Evolutionary conservation across 2,797 vertebrate genomes (phyloP), one percentile per base, ranked within the genome.

Genomic region (Pitangus sulphuratus): DNA sequence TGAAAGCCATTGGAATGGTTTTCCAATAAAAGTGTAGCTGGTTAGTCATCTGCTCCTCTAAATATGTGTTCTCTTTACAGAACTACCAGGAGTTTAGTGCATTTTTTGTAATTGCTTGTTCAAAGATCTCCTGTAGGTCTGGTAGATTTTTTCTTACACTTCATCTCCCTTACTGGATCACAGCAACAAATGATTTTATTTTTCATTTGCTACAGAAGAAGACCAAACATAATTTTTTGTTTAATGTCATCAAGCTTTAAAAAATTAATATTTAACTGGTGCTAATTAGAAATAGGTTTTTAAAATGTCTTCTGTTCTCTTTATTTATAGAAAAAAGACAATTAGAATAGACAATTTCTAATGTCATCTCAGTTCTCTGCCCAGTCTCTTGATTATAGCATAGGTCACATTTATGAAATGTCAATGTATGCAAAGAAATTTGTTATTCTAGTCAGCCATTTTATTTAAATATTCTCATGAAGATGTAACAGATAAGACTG

Each of bases 401-500:
- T 68, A 93, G 86, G 88, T 95, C 84, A 87, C 60, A 89, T 82
- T 87, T 90, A 68, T 87, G 45, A 95, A 96, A 96, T 94, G 90
- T 87, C 93, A 96, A 26, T 92, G 71, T 92, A 80, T 96, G 87
- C 92, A 68, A 40, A 90, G 21, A 54, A 79, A 85, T 76, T 95
- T 6, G 1, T 80, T 95, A 83, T 72, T 97, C 80, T 74, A 69
- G 8, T 56, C 60, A 95, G 16, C 8, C n/a, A 89, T 48, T 93
- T 92, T 57, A 80, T 89, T 95, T 84, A 89, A 72, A 82, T 93
- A 71, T 86, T 81, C 40, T 93, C 50, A 81, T 66, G 28, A 96
- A 81, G 93, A 76, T 74, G 25, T 47, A 93, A 78, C 22, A 86
- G 78, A 15, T 53, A 92, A 88, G 65, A 81, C 18, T 45, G 13